phyloP scores from a whole-genome alignment of 2,888 invertebrate species.

The Camptogramma bilineatum region DNA sequence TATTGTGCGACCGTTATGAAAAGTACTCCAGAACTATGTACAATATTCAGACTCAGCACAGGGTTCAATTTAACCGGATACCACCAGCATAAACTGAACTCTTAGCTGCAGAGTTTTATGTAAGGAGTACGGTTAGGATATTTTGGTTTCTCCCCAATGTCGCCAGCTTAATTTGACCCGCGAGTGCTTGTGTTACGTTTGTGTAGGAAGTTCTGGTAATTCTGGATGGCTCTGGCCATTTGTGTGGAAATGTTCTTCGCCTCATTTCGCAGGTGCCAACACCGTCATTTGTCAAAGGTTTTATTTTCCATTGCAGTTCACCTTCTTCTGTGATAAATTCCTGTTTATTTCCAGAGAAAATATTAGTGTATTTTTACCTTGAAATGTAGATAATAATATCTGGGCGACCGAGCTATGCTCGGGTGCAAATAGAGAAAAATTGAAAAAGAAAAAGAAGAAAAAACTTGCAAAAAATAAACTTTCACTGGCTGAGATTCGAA shows the following conservation, averaged over 20 bases:
- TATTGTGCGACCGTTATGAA: not conserved
- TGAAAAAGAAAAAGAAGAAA: too few relatives aligned
- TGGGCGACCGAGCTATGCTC: too few relatives aligned
- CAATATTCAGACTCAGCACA: not conserved
- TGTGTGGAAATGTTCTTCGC: constrained; percentile 14
- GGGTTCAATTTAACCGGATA: not conserved
- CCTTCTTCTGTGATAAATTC: constrained; percentile 7
- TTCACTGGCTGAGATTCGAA: too few relatives aligned
- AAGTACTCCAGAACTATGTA: not conserved
- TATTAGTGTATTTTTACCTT: constrained; percentile 2
- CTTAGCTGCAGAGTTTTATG: not conserved
- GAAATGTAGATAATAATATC: not conserved
- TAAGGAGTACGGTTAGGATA: not conserved
- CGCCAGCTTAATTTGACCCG: constrained; percentile 12
- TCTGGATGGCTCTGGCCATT: constrained; percentile 12
- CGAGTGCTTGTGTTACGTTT: not conserved
- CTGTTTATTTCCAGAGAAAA: constrained; percentile 5
- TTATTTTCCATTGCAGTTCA: constrained; percentile 13
- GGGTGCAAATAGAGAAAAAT: too few relatives aligned
- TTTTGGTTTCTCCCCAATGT: not conserved
- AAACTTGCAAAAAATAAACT: too few relatives aligned
- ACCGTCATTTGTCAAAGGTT: constrained; percentile 14
- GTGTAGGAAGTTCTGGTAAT: constrained; percentile 8
- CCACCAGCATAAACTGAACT: not conserved
- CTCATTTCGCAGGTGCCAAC: constrained; percentile 27